Evolutionary conservation across 2,888 invertebrate genomes (phyloP), one percentile per base, ranked within the genome.

Genomic region (Rhodophaea formosa): DNA sequence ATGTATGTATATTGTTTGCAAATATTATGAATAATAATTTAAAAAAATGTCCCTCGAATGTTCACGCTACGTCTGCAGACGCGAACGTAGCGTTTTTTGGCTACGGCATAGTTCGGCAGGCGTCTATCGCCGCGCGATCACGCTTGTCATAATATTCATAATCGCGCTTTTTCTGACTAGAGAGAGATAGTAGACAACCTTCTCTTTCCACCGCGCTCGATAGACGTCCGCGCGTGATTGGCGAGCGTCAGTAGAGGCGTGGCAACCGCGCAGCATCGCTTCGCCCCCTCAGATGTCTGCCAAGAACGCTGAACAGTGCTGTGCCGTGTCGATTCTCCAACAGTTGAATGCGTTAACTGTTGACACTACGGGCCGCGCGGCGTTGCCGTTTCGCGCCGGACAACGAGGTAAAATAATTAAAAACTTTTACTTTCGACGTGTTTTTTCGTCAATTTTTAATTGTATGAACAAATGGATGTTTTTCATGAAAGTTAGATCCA

Each of bases 281-380:
- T 75, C 77, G 80, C 77, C 80, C 83, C 79, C 79, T 82, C 82
- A 82, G 84, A 83, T 79, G 82, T 82, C 83, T 63, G 77, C 78
- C 77, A 49, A 32, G 49, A 49, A 49, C 49, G 10, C 15, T 16
- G 75, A 71, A 64, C 71, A 74, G 72, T 77, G 75, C 88, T 88
- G 89, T 87, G 72, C 81, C 83, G 86, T 77, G 86, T 77, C 77
- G 74, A 75, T 80, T 77, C 77, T 80, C 77, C 82, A 77, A 87
- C 89, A 89, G 90, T 87, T 88, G 86, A 86, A 88, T 87, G 84
- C 86, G 85, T 81, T 79, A 82, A 83, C 75, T 83, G 80, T 79
- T 82, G 81, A 79, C 84, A 82, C 79, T 75, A 79, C 73, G 77
- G 70, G 71, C 80, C 65, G 69, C 75, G 86, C 84, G 81, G 79